Evolutionary conservation across 2,797 vertebrate species (phyloP).

Genomic region (Channa striata): DNA sequence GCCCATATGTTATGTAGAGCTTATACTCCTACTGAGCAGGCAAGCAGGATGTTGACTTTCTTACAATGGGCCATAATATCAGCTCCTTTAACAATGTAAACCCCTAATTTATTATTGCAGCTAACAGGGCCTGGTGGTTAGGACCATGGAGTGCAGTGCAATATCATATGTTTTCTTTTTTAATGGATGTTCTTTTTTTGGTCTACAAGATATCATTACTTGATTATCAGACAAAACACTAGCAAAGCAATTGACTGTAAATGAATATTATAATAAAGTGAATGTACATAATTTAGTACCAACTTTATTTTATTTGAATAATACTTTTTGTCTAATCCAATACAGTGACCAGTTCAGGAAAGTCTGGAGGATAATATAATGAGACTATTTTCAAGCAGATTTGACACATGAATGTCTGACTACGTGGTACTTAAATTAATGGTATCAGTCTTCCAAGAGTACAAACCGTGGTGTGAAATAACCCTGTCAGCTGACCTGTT

Average conservation of each 20-base stretch:
- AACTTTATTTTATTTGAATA: not conserved
- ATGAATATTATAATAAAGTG: no score
- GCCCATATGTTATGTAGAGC: no score
- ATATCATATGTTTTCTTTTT: no score
- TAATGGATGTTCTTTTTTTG: no score
- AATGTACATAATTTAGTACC: not conserved
- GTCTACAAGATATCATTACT: no score
- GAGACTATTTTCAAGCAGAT: constrained; percentile 14
- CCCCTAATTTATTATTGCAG: not conserved
- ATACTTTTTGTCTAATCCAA: not conserved
- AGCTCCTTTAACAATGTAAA: not conserved
- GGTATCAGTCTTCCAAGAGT: constrained; percentile 10
- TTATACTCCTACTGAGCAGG: no score
- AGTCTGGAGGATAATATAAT: not conserved
- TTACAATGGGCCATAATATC: no score
- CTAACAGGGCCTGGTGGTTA: not conserved
- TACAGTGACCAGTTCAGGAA: not conserved
- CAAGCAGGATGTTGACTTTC: no score
- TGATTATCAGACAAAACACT: not conserved
- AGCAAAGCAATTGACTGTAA: no score
- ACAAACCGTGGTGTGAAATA: constrained; percentile 19
- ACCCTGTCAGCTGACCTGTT: constrained; percentile 20
- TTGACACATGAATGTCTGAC: not conserved
- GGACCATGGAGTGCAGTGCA: not conserved
- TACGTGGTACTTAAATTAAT: constrained; percentile 13